Evolutionary conservation across 2,113 vertebrate species (phyloP).

Genomic region (Lasiurus borealis): DNA sequence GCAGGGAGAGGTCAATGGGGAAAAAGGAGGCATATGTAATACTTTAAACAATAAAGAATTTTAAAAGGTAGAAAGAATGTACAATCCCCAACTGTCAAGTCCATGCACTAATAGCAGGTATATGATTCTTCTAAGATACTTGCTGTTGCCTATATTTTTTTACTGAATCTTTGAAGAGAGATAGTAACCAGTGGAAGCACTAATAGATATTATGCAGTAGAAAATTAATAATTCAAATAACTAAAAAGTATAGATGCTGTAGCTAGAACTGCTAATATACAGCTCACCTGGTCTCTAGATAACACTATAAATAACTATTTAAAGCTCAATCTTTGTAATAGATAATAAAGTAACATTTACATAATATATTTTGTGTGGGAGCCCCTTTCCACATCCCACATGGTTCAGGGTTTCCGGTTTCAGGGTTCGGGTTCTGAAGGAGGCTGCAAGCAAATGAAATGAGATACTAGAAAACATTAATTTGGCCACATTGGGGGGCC

Average conservation of each 20-base stretch:
- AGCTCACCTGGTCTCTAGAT: neutral
- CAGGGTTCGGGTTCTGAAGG: too few species aligned
- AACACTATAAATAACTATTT: neutral
- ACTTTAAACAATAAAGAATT: too few species aligned
- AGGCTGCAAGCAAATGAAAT: too few species aligned
- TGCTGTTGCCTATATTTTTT: neutral
- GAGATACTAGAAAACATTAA: too few species aligned
- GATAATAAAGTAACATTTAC: neutral
- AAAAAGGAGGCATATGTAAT: too few species aligned
- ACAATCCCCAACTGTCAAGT: neutral
- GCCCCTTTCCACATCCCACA: too few species aligned
- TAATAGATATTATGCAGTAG: neutral
- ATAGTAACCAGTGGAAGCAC: neutral
- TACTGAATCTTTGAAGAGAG: neutral
- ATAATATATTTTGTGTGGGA: neutral
- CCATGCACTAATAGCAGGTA: neutral
- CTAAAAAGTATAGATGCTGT: neutral
- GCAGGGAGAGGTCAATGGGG: too few species aligned
- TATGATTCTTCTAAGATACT: neutral
- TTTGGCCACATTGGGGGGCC: too few species aligned
- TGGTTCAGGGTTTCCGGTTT: too few species aligned
- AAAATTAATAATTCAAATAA: neutral
- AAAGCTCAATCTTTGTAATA: neutral
- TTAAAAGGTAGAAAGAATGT: neutral
- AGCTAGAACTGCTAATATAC: neutral